These are phyloP conservation scores for Apteryx mantelli DNA, from an alignment of 2,113 vertebrate genomes.

Conservation along the genomic window DNA sequence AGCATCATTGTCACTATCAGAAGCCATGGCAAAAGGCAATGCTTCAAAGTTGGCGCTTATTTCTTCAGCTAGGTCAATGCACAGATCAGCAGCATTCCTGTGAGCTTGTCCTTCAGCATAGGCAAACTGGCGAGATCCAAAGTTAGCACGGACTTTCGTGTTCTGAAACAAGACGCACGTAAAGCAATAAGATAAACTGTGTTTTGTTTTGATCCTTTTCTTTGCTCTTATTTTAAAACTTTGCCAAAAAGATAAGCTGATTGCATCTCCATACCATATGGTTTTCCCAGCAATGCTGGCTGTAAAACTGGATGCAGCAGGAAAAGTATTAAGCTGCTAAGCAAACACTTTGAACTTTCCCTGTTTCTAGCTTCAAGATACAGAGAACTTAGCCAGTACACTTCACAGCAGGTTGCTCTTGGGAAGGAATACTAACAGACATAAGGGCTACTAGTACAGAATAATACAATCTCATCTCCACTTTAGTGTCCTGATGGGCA, in stretches of 20 bases:
- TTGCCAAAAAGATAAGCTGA: background rate
- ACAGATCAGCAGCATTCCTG: conserved; percentile 94
- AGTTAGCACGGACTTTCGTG: conserved; percentile 96
- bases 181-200: background rate
- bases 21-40: conserved; percentile 97
- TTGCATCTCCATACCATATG: background rate
- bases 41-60: conserved; percentile 99
- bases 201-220: background rate
- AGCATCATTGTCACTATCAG: conserved; percentile 96
- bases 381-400: background rate
- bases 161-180: conserved; percentile 78
- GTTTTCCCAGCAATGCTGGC: background rate
- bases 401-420: background rate
- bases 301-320: background rate
- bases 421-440: background rate
- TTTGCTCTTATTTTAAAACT: background rate
- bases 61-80: conserved; percentile 94
- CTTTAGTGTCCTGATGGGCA: background rate
- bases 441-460: background rate
- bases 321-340: background rate
- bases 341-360: background rate
- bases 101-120: conserved; percentile 96
- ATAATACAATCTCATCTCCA: background rate
- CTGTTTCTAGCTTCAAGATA: background rate
- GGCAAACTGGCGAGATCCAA: conserved; percentile 91